These are phyloP conservation scores for Nomada goodeniana DNA, from an alignment of 2,888 invertebrate species.

Conservation along the genomic window DNA sequence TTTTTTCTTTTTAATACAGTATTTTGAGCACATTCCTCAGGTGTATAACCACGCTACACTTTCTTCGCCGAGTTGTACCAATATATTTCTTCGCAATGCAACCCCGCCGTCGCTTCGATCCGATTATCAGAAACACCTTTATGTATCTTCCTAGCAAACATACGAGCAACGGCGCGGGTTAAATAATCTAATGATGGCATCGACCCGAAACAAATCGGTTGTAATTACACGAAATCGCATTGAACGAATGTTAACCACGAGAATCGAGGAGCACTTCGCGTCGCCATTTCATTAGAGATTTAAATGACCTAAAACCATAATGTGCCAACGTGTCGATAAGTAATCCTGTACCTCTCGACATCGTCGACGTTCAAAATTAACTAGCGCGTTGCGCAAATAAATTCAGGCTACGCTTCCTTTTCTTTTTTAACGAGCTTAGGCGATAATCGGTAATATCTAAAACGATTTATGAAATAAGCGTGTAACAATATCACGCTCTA, in stretches of 20 bases:
- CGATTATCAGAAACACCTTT: conserved; percentile 24
- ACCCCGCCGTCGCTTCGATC: conserved; percentile 18
- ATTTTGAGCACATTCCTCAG: conserved; percentile 84
- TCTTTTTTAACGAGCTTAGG: conserved; percentile 2
- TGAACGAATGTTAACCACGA: conserved; percentile 1
- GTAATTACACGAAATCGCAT: background rate
- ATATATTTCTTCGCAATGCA: conserved; percentile 69
- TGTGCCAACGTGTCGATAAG: conserved; percentile 3
- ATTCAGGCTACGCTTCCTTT: background rate
- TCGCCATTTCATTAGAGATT: background rate
- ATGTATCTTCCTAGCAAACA: background rate
- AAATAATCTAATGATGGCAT: background rate
- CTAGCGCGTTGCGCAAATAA: background rate
- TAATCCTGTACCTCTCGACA: background rate
- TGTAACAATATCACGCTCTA: background rate
- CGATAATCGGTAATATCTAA: background rate
- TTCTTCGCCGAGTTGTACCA: conserved; percentile 84
- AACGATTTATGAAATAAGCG: background rate
- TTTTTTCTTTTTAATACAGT: conserved; percentile 82
- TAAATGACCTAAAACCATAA: conserved; percentile 6
- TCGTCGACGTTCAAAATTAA: background rate
- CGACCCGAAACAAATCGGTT: background rate
- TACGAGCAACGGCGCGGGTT: conserved; percentile 1
- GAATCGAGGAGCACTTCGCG: background rate
- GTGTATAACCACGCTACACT: conserved; percentile 84